phyloP scores from a whole-genome alignment of 2,888 invertebrate genomes.

The Oscheius onirici region DNA sequence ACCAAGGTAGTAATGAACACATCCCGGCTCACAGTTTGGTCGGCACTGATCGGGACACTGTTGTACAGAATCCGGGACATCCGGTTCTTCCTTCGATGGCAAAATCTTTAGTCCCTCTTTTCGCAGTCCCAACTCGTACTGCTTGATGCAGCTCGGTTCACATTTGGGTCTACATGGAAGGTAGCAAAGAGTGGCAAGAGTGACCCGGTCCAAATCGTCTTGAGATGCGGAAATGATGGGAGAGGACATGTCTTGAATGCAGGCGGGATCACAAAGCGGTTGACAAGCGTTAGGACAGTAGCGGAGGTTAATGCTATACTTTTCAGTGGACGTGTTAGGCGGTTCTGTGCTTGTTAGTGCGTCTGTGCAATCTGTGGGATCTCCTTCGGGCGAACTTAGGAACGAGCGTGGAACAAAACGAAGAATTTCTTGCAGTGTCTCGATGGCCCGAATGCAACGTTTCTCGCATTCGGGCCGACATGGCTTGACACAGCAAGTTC shows the following conservation, averaged over 20 bases:
- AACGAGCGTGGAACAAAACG: neutral
- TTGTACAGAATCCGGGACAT: neutral
- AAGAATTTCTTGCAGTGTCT: constrained; percentile 1
- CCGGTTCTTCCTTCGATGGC: neutral
- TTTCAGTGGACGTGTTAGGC: neutral
- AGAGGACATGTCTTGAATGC: constrained; percentile 27
- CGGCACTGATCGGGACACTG: constrained; percentile 9
- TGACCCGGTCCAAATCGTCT: constrained; percentile 6
- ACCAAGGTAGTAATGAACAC: neutral
- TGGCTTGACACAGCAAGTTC: no score
- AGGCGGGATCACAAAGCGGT: constrained; percentile 17
- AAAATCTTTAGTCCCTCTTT: neutral
- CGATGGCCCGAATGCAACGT: constrained; percentile 8
- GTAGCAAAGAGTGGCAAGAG: neutral
- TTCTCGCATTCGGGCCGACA: no score
- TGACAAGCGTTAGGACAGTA: constrained; percentile 12
- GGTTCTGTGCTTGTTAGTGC: neutral
- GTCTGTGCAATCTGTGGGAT: neutral
- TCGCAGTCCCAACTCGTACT: neutral
- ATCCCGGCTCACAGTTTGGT: constrained; percentile 22
- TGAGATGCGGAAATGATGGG: neutral
- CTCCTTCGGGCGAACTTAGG: no score
- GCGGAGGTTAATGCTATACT: neutral
- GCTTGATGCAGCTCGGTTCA: neutral
- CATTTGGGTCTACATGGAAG: constrained; percentile 30